Base-by-base conservation (phyloP, 2,888 invertebrate genomes). In the Drosophila sordidula region DNA sequence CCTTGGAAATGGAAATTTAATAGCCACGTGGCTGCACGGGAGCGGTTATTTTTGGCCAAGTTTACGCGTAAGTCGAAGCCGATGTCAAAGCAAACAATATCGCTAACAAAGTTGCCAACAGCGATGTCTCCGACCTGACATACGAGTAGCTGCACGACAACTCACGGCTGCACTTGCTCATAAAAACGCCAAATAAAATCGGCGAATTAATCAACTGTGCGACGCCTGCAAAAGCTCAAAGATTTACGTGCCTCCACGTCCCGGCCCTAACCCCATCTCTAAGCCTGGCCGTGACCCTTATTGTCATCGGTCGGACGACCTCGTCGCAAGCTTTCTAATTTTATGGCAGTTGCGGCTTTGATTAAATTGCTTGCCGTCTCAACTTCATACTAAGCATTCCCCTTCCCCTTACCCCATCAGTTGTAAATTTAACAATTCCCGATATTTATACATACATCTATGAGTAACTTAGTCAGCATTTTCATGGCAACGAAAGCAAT, bases 171-270 rank as follows among this genome's bases (percentile, higher is more conserved):
- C 75, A 80, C 67, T 73, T 63, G 78, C 66, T 72, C 79, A 84
- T 84, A 82, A 85, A 83, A 82, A 77, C 50, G 75, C 68, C 85
- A 83, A 82, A 83, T 83, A 82, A 85, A 85, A 78, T 69, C 39
- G 78, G n/a, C 22, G 65, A 83, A 83, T 85, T 85, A 82, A 85
- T 83, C 85, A 83, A 82, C 70, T 75, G 63, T 51, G 52, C 50
- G 78, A 62, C 55, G 71, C 65, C 69, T 34, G 74, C 41, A 50
- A 70, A 70, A 44, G 58, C 59, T 73, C 42, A 76, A 66, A 73
- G 73, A 77, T 76, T 76, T 73, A 73, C 67, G 76, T 68, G 64
- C 45, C 39, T 9, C 22, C 29, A 9, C 14, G 11, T 26, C 18
- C 16, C 8, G 12, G n/a, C 6, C 14, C 16, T 6, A 4, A 11